Evolutionary conservation across 1,140 invertebrate genomes (phyloP), one percentile per base, ranked within the genome.

Genomic region (Spodoptera litura): DNA sequence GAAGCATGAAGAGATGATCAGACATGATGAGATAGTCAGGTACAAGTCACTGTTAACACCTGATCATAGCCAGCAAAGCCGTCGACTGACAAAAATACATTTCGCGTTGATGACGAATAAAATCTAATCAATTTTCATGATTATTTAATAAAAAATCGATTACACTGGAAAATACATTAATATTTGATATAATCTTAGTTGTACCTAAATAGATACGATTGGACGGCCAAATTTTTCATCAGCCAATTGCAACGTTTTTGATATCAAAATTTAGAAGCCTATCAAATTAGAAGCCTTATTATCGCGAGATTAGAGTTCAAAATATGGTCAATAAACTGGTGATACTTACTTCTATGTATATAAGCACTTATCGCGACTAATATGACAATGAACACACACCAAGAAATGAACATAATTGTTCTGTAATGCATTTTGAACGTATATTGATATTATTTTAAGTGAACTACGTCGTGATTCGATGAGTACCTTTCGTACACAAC

Each of bases 341-440:
- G 8, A 49, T 49, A 49, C 62, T 66, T 49, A 66, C 62, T 20
- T 10, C n/a, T 3, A 25, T n/a, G 11, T 25, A 12, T 66, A 11
- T 15, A 49, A 49, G 12, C 3, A 66, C 38, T 38, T 25, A 66
- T 20, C 3, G 62, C 4, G 4, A 66, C 11, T 25, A 38, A 44
- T 8, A 66, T 9, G 8, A 66, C 13, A 10, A 66, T 49, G 15
- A 66, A 66, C 3, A 66, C 15, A 5, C 44, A 10, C 62, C 62
- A 66, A 25, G 20, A 38, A 11, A 66, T 49, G 20, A 66, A 66
- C 62, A 66, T 66, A 25, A 66, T 49, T 2, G 13, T 38, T 35
- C 62, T 15, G 38, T 66, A 66, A 66, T 66, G 62, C 62, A 66
- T 64, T 38, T 38, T 66, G 38, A 66, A 12, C 12, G 8, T n/a